phyloP scores from a whole-genome alignment of 1,140 invertebrate species.

The Calephelis virginiensis region DNA sequence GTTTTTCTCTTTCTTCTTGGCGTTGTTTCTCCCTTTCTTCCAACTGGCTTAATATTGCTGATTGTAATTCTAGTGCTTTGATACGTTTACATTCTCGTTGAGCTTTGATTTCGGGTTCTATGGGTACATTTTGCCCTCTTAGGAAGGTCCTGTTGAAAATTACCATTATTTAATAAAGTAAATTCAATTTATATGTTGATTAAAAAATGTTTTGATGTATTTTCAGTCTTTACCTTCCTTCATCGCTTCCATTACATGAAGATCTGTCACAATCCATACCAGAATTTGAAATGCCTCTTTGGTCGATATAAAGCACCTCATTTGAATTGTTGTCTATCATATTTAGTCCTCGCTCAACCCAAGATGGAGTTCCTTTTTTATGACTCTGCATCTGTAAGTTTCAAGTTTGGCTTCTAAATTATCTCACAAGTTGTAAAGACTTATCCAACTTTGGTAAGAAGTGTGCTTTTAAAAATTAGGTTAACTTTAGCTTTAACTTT shows the following conservation, averaged over 20 bases:
- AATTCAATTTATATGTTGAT: constrained; percentile 8
- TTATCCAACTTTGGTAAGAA: too few species aligned
- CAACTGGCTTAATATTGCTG: constrained; percentile 85
- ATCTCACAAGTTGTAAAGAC: too few species aligned
- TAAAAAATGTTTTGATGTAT: constrained; percentile 17
- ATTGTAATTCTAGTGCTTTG: constrained; percentile 85
- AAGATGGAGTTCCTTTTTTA: constrained; percentile 78
- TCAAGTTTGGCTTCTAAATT: not conserved
- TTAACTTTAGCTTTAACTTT: too few species aligned
- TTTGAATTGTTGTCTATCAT: constrained; percentile 71
- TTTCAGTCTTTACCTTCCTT: constrained; percentile 53
- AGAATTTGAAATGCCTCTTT: constrained; percentile 64
- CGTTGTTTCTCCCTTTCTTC: constrained; percentile 83
- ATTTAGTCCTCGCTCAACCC: constrained; percentile 82
- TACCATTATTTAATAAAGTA: constrained; percentile 21
- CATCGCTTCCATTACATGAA: constrained; percentile 67
- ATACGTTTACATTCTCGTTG: constrained; percentile 84
- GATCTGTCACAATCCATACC: constrained; percentile 65
- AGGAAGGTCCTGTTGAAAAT: constrained; percentile 80
- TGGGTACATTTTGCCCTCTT: constrained; percentile 85
- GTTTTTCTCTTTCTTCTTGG: constrained; percentile 82
- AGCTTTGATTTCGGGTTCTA: constrained; percentile 83
- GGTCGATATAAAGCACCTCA: constrained; percentile 71
- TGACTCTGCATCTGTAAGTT: constrained; percentile 68
- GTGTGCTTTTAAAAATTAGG: too few species aligned